Evolutionary conservation across 2,888 invertebrate genomes (phyloP), one percentile per base, ranked within the genome.

Genomic region (Tipula confusa): DNA sequence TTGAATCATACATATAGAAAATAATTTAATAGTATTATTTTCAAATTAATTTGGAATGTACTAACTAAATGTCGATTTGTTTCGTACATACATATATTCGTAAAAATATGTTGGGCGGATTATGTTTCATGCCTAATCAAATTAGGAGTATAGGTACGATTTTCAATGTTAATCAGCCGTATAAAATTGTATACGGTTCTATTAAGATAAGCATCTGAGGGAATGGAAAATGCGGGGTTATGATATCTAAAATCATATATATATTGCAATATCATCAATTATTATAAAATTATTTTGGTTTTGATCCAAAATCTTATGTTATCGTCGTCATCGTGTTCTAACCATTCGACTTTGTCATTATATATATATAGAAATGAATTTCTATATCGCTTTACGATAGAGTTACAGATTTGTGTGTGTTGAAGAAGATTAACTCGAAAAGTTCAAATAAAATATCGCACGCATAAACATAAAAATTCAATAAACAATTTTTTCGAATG

Each of bases 231-330:
- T n/a, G n/a, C n/a, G n/a, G n/a, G n/a, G n/a, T 24, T 9, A 64
- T 24, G 64, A 64, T 18, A 64, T n/a, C 9, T 7, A 24, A 64
- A 64, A 43, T 43, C 43, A 33, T 48, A 4, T 48, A 48, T 18
- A 48, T 48, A 38, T 24, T 64, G 64, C 64, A 64, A 64, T 24
- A 64, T 64, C 64, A 64, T 64, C 64, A 64, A 64, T 64, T 64
- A 64, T 64, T 64, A 64, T 24, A 18, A 64, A 64, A 64, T 64
- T n/a, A n/a, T n/a, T 64, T 64, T 64, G 64, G 24, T 24, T 64
- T 64, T 7, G 64, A 64, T 64, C 64, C 64, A 64, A 24, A n/a
- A n/a, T 64, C 18, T 64, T 64, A 18, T 64, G 64, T 24, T 64
- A 64, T 24, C 15, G 43, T 43, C 43, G 4, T 43, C 64, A 64